Percentiles rank a stretch among this genome's conserved stretches.
These are phyloP conservation scores for Heliconius hewitsoni DNA, from an alignment of 1,140 invertebrate species.

Conservation along the genomic window DNA sequence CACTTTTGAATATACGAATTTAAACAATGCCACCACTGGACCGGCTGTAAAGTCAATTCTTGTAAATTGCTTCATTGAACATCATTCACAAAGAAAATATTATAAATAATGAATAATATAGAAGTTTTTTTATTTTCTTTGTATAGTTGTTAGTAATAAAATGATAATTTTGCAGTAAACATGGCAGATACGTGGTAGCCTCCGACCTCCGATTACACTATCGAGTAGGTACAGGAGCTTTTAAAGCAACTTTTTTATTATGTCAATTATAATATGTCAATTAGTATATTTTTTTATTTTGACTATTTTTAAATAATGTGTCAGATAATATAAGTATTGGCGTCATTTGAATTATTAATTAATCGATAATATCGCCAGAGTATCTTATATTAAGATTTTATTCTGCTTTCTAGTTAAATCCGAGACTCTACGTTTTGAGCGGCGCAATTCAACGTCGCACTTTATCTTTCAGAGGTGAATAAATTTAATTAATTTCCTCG, in stretches of 20 bases:
- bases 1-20: too few species aligned
- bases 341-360: too few species aligned
- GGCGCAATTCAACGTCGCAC: too few species aligned
- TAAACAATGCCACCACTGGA: background rate
- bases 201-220: background rate
- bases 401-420: too few species aligned
- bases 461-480: too few species aligned
- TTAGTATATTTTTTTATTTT: background rate
- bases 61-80: background rate
- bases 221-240: background rate
- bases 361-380: too few species aligned
- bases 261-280: background rate
- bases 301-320: background rate
- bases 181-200: background rate
- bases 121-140: background rate
- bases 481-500: too few species aligned
- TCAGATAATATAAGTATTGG: background rate
- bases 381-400: too few species aligned
- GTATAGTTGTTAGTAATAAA: background rate
- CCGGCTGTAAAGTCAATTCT: background rate
- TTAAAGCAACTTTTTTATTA: background rate
- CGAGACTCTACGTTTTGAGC: too few species aligned
- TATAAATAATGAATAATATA: background rate
- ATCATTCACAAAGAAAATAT: background rate
- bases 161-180: constrained; percentile 2